A percentile compares a stretch with the other conserved stretches of the same genome.
These are phyloP conservation scores for Pycnomerus fuliginosus DNA, from an alignment of 2,888 invertebrate genomes.

Conservation along the genomic window DNA sequence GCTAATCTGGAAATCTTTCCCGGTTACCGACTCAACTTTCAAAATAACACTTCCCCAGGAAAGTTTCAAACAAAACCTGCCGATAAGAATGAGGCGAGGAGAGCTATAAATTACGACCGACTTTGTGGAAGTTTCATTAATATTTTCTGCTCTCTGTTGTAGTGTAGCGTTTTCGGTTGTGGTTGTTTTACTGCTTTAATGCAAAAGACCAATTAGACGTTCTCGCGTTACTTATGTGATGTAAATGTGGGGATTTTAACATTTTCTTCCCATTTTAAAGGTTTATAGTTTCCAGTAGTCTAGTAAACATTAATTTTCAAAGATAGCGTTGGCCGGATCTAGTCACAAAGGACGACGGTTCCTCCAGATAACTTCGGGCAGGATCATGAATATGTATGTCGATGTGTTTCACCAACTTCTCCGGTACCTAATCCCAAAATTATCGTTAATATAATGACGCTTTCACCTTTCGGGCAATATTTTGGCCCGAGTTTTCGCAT, in stretches of 20 bases:
- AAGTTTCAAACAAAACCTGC: constrained; percentile 9
- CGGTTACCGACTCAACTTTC: too few species aligned
- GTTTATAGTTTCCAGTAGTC: constrained; percentile 46
- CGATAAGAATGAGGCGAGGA: constrained; percentile 8
- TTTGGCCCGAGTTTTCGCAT: too few species aligned
- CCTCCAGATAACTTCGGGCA: constrained; percentile 40
- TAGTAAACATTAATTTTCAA: constrained; percentile 43
- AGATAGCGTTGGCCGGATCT: constrained; percentile 38
- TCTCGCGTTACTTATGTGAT: constrained; percentile 39
- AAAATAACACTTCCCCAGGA: too few species aligned
- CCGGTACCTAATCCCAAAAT: constrained; percentile 40
- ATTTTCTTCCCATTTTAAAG: constrained; percentile 48
- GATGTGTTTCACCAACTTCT: constrained; percentile 41
- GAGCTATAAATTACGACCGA: constrained; percentile 7
- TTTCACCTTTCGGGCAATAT: too few species aligned
- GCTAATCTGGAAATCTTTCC: too few species aligned
- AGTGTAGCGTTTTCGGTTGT: constrained; percentile 4
- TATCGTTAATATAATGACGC: constrained; percentile 37
- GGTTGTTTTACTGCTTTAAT: constrained; percentile 27
- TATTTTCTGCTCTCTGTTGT: constrained; percentile 8
- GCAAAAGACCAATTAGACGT: constrained; percentile 33
- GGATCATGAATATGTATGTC: constrained; percentile 44
- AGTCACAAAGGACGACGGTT: constrained; percentile 40
- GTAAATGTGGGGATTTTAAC: constrained; percentile 43
- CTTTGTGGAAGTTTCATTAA: constrained; percentile 7